Evolutionary conservation across 1,140 invertebrate species (phyloP).

Genomic region (Hylyphantes graminicola): DNA sequence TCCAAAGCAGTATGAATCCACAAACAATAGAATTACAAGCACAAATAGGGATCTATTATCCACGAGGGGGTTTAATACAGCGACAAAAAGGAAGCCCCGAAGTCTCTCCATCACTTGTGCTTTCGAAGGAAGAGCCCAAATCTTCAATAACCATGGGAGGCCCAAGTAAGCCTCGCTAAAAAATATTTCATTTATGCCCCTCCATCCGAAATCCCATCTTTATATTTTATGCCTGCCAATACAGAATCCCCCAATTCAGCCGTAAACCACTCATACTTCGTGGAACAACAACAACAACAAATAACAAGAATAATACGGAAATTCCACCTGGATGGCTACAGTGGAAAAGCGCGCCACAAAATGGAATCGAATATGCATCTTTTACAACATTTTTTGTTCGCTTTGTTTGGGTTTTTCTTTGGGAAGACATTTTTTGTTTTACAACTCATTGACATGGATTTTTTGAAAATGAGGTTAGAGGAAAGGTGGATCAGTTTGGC

Average conservation of each 20-base stretch:
- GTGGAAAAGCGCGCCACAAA: background rate
- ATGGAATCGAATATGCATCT: background rate
- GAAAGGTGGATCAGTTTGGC: background rate
- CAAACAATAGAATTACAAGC: too few species aligned
- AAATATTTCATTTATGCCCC: constrained; percentile 23
- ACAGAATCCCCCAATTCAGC: constrained; percentile 4
- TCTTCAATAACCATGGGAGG: background rate
- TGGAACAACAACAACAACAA: background rate
- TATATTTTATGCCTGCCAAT: constrained; percentile 17
- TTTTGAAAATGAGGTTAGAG: background rate
- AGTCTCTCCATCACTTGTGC: background rate
- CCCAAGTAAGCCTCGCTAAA: background rate
- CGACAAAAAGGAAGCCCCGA: too few species aligned
- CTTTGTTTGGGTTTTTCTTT: background rate
- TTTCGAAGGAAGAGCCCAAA: background rate
- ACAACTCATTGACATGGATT: constrained; percentile 33
- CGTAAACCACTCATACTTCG: constrained; percentile 12
- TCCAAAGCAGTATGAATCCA: too few species aligned
- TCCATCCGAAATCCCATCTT: background rate
- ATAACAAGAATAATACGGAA: background rate
- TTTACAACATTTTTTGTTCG: constrained; percentile 7
- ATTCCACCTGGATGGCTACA: background rate
- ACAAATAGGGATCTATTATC: too few species aligned
- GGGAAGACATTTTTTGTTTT: constrained; percentile 13
- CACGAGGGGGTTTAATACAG: too few species aligned